Conservation (phyloP, 23 tunicate species). For the Trididemnum clinides region DNA sequence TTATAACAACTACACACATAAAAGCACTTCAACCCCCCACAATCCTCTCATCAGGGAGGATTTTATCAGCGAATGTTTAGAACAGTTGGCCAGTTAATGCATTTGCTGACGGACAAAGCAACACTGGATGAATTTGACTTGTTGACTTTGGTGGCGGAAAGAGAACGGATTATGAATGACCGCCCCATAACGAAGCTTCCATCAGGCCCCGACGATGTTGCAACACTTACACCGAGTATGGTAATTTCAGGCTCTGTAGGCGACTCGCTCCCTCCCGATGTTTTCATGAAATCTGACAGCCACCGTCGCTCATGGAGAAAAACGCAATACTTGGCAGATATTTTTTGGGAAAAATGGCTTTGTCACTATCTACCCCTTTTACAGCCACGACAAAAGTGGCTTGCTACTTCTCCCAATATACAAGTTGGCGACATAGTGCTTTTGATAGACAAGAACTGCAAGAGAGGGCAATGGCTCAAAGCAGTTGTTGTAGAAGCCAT, state of each 20-base stretch:
- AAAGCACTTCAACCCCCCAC: too few relatives aligned
- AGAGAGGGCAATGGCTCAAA: slow-evolving; percentile 41
- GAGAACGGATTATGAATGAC: not conserved
- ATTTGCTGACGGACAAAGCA: too few relatives aligned
- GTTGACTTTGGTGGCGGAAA: not conserved
- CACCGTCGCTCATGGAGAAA: not conserved
- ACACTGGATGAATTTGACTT: not conserved
- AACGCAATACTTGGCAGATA: not conserved
- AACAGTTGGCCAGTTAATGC: too few relatives aligned
- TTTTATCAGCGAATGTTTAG: too few relatives aligned
- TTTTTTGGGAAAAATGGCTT: slow-evolving; percentile 29
- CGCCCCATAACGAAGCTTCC: slow-evolving; percentile 8
- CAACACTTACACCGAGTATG: slow-evolving; percentile 24
- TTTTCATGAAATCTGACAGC: slow-evolving; percentile 36
- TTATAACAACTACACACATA: too few relatives aligned
- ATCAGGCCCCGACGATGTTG: slow-evolving; percentile 1
- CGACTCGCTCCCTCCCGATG: slow-evolving; percentile 13
- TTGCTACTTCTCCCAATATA: not conserved
- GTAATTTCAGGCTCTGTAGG: not conserved
- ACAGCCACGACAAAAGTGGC: slow-evolving; percentile 45
- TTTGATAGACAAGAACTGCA: not conserved
- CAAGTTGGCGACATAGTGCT: slow-evolving; percentile 33
- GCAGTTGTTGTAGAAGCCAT: slow-evolving; percentile 3
- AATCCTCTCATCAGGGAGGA: too few relatives aligned
- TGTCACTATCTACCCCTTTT: slow-evolving; percentile 17